Base-by-base conservation (phyloP, 2,113 vertebrate species). In the Coturnix japonica region DNA sequence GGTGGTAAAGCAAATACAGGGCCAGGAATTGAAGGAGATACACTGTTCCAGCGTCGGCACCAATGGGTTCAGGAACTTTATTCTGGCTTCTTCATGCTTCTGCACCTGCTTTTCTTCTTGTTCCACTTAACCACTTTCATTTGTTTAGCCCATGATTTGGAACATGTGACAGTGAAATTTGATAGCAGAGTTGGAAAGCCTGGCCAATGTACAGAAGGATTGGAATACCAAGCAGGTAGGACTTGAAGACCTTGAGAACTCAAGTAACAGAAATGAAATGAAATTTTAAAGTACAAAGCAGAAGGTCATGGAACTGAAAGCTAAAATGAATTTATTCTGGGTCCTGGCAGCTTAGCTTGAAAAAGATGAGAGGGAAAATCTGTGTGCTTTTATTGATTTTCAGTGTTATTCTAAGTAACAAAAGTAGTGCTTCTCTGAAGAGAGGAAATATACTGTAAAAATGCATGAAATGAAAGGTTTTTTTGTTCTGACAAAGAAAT, bases 201-300 rank as follows among this genome's bases (percentile, higher is more conserved):
- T 53, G 82, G n/a, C 57, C 82, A 51, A 4, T 44, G 25, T 44
- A 47, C 85, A 78, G 56, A 89, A 78, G 53, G 65, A 16, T 13
- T 90, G 82, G 93, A 95, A 96, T 93, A 88, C 57, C 90, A 90
- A 94, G 57, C 47, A 81, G 85, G 80, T 26, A 78, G 70, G 84
- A 90, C 20, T 80, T 65, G 90, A 91, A 80, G 89, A 95, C 80
- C 87, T 95, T 83, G 76, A 39, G 85, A 88, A 75, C 88, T 88
- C 72, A 28, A 82, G 87, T 93, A 95, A 95, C 90, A 83, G 94
- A 94, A 95, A 93, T 91, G 78, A 94, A 95, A 95, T 92, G 72
- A 90, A 95, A 96, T 91, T 90, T 95, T 87, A 81, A 93, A 91
- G 85, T 93, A 91, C 82, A 69, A 93, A 91, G 80, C 85, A 61